A percentile compares a stretch with the other conserved stretches of the same genome.
These are phyloP conservation scores for Lycocerus yunnanus DNA, from an alignment of 2,888 invertebrate species.

Conservation along the genomic window DNA sequence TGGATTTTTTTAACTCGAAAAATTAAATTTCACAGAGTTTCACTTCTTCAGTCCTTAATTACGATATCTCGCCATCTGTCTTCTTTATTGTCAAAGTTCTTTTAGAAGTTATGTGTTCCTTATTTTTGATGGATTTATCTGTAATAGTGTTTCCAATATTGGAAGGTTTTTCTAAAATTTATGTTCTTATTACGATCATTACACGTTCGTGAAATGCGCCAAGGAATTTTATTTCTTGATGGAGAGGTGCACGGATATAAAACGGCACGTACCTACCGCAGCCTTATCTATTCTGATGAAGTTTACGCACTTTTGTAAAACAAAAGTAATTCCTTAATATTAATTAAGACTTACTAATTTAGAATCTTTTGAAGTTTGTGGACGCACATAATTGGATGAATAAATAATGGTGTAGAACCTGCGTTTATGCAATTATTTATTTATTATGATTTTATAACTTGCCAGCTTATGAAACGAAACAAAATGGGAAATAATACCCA, in stretches of 20 bases:
- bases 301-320: background rate
- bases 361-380: background rate
- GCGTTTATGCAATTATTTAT: background rate
- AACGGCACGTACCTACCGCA: background rate
- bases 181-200: background rate
- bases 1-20: background rate
- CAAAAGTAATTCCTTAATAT: background rate
- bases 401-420: background rate
- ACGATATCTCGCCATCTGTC: background rate
- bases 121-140: background rate
- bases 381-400: background rate
- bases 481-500: background rate
- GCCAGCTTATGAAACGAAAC: no score
- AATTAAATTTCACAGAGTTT: background rate
- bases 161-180: background rate
- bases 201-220: background rate
- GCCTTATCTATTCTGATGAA: background rate
- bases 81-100: background rate
- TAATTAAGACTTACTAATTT: background rate
- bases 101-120: background rate
- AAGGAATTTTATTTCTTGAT: background rate
- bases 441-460: background rate
- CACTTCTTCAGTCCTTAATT: background rate
- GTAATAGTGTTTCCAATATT: background rate
- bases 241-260: background rate